Evolutionary conservation across 2,113 vertebrate species (phyloP).

Genomic region (Pangasianodon gigas): DNA sequence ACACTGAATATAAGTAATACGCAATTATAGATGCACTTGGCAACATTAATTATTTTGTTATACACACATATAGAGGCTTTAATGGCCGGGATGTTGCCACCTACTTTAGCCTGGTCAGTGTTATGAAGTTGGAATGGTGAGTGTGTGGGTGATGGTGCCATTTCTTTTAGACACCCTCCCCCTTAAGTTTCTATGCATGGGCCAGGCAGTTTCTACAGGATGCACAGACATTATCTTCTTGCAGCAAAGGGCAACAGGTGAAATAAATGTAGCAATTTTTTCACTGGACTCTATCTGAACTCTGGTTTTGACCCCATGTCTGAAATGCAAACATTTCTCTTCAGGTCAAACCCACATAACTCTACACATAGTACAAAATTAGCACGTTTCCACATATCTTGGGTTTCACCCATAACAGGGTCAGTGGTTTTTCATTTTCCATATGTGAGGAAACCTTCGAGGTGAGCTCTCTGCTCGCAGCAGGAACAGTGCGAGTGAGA

Average conservation of each 20-base stretch:
- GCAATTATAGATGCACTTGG: not conserved
- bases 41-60: not conserved
- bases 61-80: not conserved
- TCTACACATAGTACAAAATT: constrained; percentile 33
- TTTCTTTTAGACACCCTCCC: not conserved
- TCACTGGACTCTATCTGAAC: not conserved
- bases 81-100: not conserved
- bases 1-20: not conserved
- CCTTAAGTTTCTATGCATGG: not conserved
- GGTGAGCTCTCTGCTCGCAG: constrained; percentile 15
- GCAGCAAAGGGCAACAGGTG: not conserved
- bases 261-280: not conserved
- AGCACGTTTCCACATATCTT: constrained; percentile 32
- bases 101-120: not conserved
- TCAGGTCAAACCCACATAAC: not conserved
- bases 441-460: constrained; percentile 23
- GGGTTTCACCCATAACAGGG: constrained; percentile 41
- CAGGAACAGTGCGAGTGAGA: constrained; percentile 36
- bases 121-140: not conserved
- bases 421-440: constrained; percentile 41
- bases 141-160: not conserved
- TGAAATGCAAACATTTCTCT: constrained; percentile 24
- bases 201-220: not conserved
- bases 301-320: not conserved
- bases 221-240: not conserved